Evolutionary conservation across 2,113 vertebrate genomes (phyloP).

Genomic region (Peromyscus californicus): DNA sequence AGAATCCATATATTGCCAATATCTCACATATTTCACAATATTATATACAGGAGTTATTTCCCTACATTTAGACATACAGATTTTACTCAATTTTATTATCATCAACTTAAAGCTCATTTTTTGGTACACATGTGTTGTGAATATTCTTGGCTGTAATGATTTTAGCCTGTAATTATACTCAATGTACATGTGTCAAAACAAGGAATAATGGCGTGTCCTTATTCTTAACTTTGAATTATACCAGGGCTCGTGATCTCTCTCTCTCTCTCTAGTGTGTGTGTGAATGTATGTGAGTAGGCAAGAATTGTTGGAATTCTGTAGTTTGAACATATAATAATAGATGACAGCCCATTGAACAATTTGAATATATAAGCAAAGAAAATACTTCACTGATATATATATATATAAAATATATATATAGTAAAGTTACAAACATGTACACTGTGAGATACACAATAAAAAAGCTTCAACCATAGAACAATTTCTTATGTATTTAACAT

Average conservation of each 20-base stretch:
- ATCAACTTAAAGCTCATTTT: too few relatives aligned
- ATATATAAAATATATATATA: too few relatives aligned
- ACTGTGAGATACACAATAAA: background rate
- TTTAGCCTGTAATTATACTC: background rate
- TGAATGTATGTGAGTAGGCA: background rate
- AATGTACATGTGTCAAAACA: too few relatives aligned
- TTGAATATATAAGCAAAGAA: background rate
- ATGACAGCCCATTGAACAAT: background rate
- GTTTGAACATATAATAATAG: background rate
- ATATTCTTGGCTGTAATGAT: too few relatives aligned
- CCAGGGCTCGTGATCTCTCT: background rate
- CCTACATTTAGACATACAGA: background rate
- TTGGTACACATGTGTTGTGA: background rate
- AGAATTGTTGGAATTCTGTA: background rate
- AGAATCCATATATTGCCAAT: background rate
- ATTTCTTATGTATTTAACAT: background rate
- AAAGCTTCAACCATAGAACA: background rate
- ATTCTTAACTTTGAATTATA: background rate
- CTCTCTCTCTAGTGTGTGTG: background rate
- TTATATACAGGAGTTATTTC: background rate
- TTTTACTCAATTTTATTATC: background rate
- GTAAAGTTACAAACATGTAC: background rate
- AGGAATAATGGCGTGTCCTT: too few relatives aligned
- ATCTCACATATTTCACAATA: background rate
- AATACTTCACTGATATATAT: background rate